Conservation (phyloP, 2,888 invertebrate species). For the Scrobipalpa costella region DNA sequence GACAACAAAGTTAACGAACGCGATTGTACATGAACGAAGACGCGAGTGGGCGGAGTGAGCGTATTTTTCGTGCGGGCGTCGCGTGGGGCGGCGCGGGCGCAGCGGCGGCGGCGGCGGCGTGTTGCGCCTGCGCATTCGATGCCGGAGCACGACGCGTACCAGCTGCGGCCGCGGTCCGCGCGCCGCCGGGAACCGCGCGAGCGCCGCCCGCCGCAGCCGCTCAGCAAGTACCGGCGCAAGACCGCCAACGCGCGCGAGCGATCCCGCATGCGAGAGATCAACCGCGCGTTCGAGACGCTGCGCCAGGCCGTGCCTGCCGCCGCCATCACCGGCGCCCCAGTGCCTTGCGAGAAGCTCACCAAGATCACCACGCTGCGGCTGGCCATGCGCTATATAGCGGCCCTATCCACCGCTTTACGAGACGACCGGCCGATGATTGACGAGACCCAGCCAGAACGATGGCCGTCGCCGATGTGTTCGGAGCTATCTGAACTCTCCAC, state of each 20-base stretch:
- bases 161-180: conserved; percentile 77
- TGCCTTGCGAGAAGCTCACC: conserved; percentile 89
- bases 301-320: conserved; percentile 87
- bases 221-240: conserved; percentile 94
- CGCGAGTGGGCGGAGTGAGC: conserved; percentile 72
- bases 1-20: background rate
- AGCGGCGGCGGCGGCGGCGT: conserved; percentile 40
- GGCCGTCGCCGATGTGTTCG: conserved; percentile 75
- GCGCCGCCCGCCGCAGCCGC: conserved; percentile 85
- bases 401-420: conserved; percentile 85
- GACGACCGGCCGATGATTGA: conserved; percentile 44
- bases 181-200: conserved; percentile 75
- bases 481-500: conserved; percentile 78
- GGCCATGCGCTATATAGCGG: conserved; percentile 93
- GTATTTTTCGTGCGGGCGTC: conserved; percentile 75
- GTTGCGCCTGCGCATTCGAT: conserved; percentile 58
- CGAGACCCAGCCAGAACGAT: conserved; percentile 47
- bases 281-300: conserved; percentile 92
- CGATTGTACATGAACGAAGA: conserved; percentile 71
- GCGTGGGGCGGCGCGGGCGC: conserved; percentile 55
- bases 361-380: conserved; percentile 93
- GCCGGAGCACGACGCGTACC: conserved; percentile 80
- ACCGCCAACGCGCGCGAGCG: conserved; percentile 95
- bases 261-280: conserved; percentile 94
- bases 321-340: conserved; percentile 73